These are phyloP conservation scores for Petrocephalus microphthalmus DNA, from an alignment of 2,113 vertebrate species.

Conservation along the genomic window DNA sequence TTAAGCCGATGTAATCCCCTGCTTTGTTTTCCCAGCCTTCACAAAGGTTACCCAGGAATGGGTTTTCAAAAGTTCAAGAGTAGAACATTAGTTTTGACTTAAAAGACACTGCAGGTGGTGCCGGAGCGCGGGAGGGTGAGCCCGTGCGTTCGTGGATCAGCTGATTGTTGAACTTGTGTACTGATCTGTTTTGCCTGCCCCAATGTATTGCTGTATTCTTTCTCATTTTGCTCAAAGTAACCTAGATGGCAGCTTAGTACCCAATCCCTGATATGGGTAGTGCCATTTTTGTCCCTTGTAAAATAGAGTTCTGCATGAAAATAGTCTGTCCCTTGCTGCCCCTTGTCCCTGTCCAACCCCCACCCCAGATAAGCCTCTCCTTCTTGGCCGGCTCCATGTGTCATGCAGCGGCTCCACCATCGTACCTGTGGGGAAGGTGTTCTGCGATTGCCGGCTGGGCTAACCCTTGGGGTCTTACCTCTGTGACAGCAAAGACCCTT, in stretches of 20 bases:
- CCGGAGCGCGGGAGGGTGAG: not conserved
- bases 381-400: not conserved
- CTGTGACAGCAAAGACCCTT: conserved; percentile 76
- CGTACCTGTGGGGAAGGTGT: not conserved
- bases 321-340: not conserved
- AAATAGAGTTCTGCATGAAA: not conserved
- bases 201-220: not conserved
- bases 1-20: not conserved
- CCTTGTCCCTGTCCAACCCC: not conserved
- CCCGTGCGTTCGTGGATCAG: not conserved
- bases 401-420: not conserved
- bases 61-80: not conserved
- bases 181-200: not conserved
- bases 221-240: not conserved
- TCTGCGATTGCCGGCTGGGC: not conserved
- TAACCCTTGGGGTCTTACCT: conserved; percentile 56
- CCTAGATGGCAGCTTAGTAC: not conserved
- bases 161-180: not conserved
- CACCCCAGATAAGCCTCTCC: not conserved
- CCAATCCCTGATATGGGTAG: not conserved
- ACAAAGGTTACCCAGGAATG: not conserved
- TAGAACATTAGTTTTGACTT: not conserved
- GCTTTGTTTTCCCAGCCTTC: not conserved
- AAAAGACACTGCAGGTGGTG: conserved; percentile 3
- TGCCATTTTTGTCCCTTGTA: not conserved